Percentiles rank a stretch among this genome's conserved stretches.
phyloP scores from a whole-genome alignment of 92 coral and sea anemone genomes.

The Parazoanthus darwini region DNA sequence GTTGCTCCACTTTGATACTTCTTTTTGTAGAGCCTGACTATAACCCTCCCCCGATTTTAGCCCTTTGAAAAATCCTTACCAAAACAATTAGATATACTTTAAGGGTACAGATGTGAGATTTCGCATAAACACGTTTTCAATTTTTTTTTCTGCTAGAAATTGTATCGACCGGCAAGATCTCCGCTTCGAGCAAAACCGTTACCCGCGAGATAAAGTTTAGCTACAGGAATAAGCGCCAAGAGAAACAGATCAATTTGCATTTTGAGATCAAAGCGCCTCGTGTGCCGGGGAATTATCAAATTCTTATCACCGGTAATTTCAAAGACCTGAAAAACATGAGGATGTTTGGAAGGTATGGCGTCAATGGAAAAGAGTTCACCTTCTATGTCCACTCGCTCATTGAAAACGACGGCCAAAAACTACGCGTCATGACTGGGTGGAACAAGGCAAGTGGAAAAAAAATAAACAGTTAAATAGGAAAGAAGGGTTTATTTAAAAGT shows the following conservation, averaged over 20 bases:
- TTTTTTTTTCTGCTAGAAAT: not conserved
- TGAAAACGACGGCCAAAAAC: not conserved
- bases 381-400: not conserved
- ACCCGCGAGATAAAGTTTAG: not conserved
- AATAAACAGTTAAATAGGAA: not conserved
- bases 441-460: not conserved
- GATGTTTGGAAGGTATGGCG: not conserved
- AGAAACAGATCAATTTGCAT: not conserved
- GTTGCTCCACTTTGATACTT: too few relatives aligned
- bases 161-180: not conserved
- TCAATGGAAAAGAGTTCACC: not conserved
- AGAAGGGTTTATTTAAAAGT: not conserved
- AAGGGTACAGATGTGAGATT: too few relatives aligned
- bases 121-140: not conserved
- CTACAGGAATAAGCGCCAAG: not conserved
- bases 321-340: not conserved
- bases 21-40: too few relatives aligned
- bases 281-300: not conserved
- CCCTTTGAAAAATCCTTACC: too few relatives aligned
- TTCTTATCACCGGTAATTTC: not conserved
- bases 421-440: not conserved
- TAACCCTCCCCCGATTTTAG: too few relatives aligned
- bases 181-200: conserved; percentile 22
- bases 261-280: not conserved
- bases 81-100: too few relatives aligned